Evolutionary conservation across 92 coral and sea anemone genomes (phyloP).

Genomic region (Actinostola sp.): DNA sequence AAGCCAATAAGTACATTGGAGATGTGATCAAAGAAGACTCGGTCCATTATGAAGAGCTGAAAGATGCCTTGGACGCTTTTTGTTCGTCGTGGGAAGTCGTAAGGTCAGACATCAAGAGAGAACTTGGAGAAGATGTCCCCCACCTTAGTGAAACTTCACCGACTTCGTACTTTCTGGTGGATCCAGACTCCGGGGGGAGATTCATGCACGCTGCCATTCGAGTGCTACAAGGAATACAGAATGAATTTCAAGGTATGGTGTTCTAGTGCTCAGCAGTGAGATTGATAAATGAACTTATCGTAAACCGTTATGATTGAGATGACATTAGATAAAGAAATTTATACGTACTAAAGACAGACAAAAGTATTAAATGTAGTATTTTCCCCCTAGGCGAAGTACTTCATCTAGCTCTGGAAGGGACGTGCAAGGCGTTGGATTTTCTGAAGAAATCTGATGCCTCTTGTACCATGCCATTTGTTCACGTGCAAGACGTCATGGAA

Average conservation of each 20-base stretch:
- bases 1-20: constrained; percentile 54
- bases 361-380: background rate
- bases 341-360: no score
- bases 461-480: constrained; percentile 48
- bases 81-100: constrained; percentile 52
- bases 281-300: background rate
- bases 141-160: constrained; percentile 39
- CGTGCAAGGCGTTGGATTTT: constrained; percentile 57
- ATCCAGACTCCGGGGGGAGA: constrained; percentile 34
- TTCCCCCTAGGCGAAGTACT: constrained; percentile 35
- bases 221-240: constrained; percentile 57
- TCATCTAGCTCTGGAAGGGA: constrained; percentile 32
- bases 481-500: constrained; percentile 58
- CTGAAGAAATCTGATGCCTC: constrained; percentile 48
- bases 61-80: constrained; percentile 29
- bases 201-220: constrained; percentile 36
- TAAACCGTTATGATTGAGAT: no score
- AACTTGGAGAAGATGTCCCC: constrained; percentile 41
- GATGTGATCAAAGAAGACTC: constrained; percentile 57
- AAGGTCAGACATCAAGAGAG: constrained; percentile 35
- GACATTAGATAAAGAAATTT: no score
- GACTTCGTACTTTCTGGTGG: constrained; percentile 46
- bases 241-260: constrained; percentile 42
- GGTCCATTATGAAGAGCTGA: constrained; percentile 9
- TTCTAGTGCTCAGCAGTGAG: background rate